phyloP scores from a whole-genome alignment of 2,888 invertebrate species.

The Cyclophora albipunctata region DNA sequence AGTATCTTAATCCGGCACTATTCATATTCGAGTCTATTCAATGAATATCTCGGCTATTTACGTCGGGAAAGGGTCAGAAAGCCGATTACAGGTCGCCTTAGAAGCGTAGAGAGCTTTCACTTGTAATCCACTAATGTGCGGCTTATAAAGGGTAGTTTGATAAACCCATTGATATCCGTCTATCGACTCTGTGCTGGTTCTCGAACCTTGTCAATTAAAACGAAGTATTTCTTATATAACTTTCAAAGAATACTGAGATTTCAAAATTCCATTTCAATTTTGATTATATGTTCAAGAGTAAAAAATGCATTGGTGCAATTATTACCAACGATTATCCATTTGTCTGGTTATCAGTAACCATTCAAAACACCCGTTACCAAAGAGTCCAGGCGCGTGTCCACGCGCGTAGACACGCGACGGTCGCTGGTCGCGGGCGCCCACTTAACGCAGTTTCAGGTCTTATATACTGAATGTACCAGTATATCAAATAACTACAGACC shows the following conservation, averaged over 20 bases:
- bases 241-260: background rate
- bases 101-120: constrained; percentile 55
- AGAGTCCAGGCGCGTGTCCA: too few relatives aligned
- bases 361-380: too few relatives aligned
- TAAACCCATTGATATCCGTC: constrained; percentile 21
- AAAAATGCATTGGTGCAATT: too few relatives aligned
- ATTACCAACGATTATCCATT: too few relatives aligned
- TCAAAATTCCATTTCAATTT: too few relatives aligned
- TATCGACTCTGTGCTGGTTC: constrained; percentile 14
- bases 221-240: background rate
- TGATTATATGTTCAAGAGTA: too few relatives aligned
- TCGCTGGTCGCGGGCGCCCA: too few relatives aligned
- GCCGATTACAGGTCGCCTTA: constrained; percentile 62
- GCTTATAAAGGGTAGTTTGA: constrained; percentile 43
- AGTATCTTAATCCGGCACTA: background rate
- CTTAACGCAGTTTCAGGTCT: too few relatives aligned
- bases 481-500: too few relatives aligned
- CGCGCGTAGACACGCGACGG: too few relatives aligned
- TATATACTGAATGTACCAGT: too few relatives aligned
- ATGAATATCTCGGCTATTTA: constrained; percentile 11
- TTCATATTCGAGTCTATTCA: background rate
- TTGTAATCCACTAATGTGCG: constrained; percentile 62
- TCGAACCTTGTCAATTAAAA: constrained; percentile 4
- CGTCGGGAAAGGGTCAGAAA: constrained; percentile 51
- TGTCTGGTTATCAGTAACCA: too few relatives aligned